Evolutionary conservation across 1,140 invertebrate genomes (phyloP), one percentile per base, ranked within the genome.

Genomic region (Scaptomyza montana): DNA sequence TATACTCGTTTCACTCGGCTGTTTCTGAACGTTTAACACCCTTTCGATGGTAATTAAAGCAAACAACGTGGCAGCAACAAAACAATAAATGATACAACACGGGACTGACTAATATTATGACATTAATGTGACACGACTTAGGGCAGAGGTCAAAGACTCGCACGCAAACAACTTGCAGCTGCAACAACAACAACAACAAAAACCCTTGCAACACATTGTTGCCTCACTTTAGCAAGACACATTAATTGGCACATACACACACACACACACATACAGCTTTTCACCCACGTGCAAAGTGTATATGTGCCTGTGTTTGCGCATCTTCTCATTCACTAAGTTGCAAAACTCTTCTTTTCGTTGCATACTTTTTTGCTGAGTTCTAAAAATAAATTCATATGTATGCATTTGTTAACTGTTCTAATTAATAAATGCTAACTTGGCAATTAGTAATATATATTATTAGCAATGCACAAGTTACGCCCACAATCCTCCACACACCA

Each of bases 1-100:
- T 19, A 25, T 8, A 33, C 16, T 33, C 49, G 36, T 41, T 64
- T 41, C 43, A 56, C 45, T 41, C 57, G 30, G 10, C 5, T 16
- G 43, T 28, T 61, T 46, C 62, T 36, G 39, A 63, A 36, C 49
- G 55, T 59, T 66, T 74, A 80, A 80, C 70, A 81, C 63, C 51
- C 76, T 68, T 68, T 72, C 77, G 54, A 80, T 80, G 77, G 77
- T 86, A 80, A 84, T 84, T 84, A 86, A 85, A 80, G 19, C 19
- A 21, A 2, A 25, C 45, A 43, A 28, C 10, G 30, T 33, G 5
- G 5, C 12, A n/a, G 21, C 7, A 28, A 33, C 19, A 28, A n/a
- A 28, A 25, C 21, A 25, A 25, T 25, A 25, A 25, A 25, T 25
- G 21, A 25, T 2, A 25, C 1, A 25, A 25, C 21, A 28, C 41